Evolutionary conservation across 92 coral and sea anemone species (phyloP), one percentile per base, ranked within the genome.

Genomic region (Micromussa lordhowensis): DNA sequence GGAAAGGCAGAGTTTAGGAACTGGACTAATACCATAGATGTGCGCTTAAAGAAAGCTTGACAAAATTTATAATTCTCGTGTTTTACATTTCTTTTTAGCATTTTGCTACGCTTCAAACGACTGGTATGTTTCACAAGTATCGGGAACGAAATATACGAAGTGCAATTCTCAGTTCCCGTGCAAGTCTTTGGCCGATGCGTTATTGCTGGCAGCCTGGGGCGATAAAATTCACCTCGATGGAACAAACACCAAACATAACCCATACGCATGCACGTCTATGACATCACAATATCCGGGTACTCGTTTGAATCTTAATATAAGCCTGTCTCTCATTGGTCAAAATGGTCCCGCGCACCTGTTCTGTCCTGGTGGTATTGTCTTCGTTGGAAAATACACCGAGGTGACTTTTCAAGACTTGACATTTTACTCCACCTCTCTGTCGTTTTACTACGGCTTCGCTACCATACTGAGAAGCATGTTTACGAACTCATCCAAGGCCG

Each of bases 161-260:
- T 90, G 92, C 57, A 87, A 87, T 12, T 73, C 82, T 31, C 81
- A 80, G 29, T 57, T 13, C 70, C 61, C 86, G 40, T 90, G 92
- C 64, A 48, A 87, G 76, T 78, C 81, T 40, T 22, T 90, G 76
- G 71, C 80, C 21, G 73, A 82, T 77, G 92, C 79, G 77, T 68
- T 90, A 18, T 18, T 61, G 19, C 75, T 63, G 55, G 86, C 82
- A 26, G 59, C 73, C 83, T 74, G 85, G 49, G 90, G 86, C 48
- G 92, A 90, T 68, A 84, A 40, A 82, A 64, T 91, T 7, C 59
- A 86, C 58, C 78, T 91, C 48, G 91, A 91, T 63, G 93, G 93
- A 15, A 91, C 93, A 35, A 44, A 87, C 78, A 91, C 91, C 38
- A 48, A 81, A 21, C 53, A 82, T 14, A 40, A 59, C 18, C 85